Evolutionary conservation across 1,140 invertebrate species (phyloP), one percentile per base, ranked within the genome.

Genomic region (Cotesia vestalis): DNA sequence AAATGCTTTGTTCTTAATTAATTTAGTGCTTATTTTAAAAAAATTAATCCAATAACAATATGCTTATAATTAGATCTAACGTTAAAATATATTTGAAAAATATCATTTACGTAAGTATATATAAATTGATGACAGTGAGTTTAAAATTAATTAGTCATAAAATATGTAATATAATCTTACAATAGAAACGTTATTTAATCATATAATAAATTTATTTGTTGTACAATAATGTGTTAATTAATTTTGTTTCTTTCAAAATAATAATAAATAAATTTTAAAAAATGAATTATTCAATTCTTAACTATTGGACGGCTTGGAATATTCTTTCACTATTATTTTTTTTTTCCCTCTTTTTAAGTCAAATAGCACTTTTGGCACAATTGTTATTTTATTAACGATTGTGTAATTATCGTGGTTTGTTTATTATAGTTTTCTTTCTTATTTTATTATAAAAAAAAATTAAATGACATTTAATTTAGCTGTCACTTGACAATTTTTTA

Each of bases 361-460:
- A 64, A 63, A 46, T 66, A 71, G 57, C 73, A 71, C 69, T 67
- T 74, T 71, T 74, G 73, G 73, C 69, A 74, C 73, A 35, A 53
- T 52, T 38, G 36, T 46, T 66, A 66, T 66, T 36, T 59, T 62
- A 46, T 66, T 52, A 59, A 60, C 66, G 14, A 34, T 35, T 17
- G 38, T 38, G 46, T 59, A 12, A 40, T 72, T 46, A 2, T 46
- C 2, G 40, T 46, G 40, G 40, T 46, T 46, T 46, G 40, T 6
- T 46, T 11, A 46, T 9, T 46, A 27, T 59, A 12, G 17, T 17
- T 59, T n/a, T 59, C 55, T 11, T 57, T 27, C 0, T 57, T 57
- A 27, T 27, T 2, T 27, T 27, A 27, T 27, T 27, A 27, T 27
- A 2, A 2, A 27, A 27, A 27, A 27, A 27, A 27, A 27, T 27